Percentiles rank a stretch among this genome's conserved stretches.
These are phyloP conservation scores for Coregonus clupeaformis DNA, from an alignment of 2,113 vertebrate genomes.

Conservation along the genomic window DNA sequence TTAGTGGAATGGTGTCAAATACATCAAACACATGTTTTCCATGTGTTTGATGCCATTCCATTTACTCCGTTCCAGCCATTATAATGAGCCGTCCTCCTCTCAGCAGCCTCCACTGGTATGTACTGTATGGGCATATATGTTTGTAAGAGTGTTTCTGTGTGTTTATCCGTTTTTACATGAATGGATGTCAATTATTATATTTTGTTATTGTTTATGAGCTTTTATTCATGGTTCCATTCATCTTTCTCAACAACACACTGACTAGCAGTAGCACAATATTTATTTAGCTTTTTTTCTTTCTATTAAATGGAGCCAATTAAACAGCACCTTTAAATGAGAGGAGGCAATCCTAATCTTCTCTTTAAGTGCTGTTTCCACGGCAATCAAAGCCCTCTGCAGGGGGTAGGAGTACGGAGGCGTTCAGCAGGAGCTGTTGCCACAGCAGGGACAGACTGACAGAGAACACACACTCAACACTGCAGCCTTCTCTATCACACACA, in stretches of 20 bases:
- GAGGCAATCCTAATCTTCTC: conserved; percentile 75
- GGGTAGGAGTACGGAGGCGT: conserved; percentile 65
- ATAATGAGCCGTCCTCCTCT: no score
- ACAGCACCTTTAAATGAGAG: conserved; percentile 69
- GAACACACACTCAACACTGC: conserved; percentile 56
- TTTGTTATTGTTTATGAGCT: conserved; percentile 10
- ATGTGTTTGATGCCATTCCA: no score
- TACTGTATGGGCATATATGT: background rate
- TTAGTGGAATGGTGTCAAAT: no score
- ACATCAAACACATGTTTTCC: no score
- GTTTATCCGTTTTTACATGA: conserved; percentile 7
- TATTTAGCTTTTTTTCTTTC: conserved; percentile 65
- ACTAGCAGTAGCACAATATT: conserved; percentile 54
- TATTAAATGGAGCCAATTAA: conserved; percentile 76
- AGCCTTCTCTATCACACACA: conserved; percentile 50
- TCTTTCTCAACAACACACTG: conserved; percentile 46
- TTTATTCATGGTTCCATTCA: conserved; percentile 17
- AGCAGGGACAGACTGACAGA: conserved; percentile 61
- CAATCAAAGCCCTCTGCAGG: conserved; percentile 72
- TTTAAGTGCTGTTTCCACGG: conserved; percentile 75
- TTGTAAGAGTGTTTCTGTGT: background rate
- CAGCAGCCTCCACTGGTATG: no score
- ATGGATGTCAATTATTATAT: conserved; percentile 1
- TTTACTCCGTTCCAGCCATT: no score
- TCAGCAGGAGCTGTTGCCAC: conserved; percentile 66